A percentile compares a stretch with the other conserved stretches of the same genome.
Evolutionary conservation across 2,888 invertebrate species (phyloP).

Genomic region (Apeira syringaria): DNA sequence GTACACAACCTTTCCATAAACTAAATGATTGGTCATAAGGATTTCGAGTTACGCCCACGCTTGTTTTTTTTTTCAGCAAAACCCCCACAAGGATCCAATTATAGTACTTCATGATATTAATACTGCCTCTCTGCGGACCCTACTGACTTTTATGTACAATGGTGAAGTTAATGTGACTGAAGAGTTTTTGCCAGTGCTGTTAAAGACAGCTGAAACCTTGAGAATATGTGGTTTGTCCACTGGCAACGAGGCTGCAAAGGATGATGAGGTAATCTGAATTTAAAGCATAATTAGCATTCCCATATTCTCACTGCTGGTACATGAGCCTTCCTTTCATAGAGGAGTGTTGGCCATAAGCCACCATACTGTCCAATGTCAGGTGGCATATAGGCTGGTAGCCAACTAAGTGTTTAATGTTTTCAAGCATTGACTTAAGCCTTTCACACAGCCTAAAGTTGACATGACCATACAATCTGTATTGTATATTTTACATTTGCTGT

Average conservation of each 20-base stretch:
- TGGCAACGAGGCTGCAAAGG: conserved; percentile 67
- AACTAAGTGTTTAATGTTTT: too few relatives aligned
- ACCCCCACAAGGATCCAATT: conserved; percentile 89
- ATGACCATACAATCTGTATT: too few relatives aligned
- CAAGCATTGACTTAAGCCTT: too few relatives aligned
- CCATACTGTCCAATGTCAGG: too few relatives aligned
- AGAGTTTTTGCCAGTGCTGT: conserved; percentile 85
- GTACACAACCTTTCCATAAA: conserved; percentile 49
- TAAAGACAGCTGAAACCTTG: conserved; percentile 87
- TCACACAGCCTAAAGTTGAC: too few relatives aligned
- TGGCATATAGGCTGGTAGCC: too few relatives aligned
- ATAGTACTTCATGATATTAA: conserved; percentile 89
- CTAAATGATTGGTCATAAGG: conserved; percentile 19
- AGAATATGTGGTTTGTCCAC: conserved; percentile 88
- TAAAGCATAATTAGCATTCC: too few relatives aligned
- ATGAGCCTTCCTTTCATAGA: too few relatives aligned
- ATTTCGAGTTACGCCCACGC: conserved; percentile 63
- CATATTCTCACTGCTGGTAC: too few relatives aligned
- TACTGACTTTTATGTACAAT: conserved; percentile 89
- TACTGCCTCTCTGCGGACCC: conserved; percentile 85
- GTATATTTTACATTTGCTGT: too few relatives aligned
- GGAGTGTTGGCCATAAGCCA: too few relatives aligned
- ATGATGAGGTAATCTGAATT: conserved; percentile 66
- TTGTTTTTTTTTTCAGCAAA: conserved; percentile 81
- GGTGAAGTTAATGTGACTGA: conserved; percentile 90